Base-by-base conservation (phyloP, 2,888 invertebrate species). In the Acholoe squamosa region DNA sequence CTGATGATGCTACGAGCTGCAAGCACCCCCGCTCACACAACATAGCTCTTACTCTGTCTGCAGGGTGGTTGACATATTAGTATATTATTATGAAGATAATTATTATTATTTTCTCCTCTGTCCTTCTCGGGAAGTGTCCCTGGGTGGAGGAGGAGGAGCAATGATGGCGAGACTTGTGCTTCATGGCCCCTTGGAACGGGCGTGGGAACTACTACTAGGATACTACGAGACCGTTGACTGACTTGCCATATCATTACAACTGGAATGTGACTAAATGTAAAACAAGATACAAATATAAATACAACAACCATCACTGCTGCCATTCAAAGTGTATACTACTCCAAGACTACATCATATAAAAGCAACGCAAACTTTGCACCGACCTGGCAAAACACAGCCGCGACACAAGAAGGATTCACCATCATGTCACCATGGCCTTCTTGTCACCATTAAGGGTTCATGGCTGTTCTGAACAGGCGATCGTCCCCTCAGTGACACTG, bases 261-360 rank as follows among this genome's bases (percentile, higher is more conserved):
- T 71, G 28, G 28, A 71, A 3, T 71, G 71, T 71, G 71, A 71
- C 25, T n/a, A 19, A 43, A 43, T 43, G 43, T 43, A 7, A 43
- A 7, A 43, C 10, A 43, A 3, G 10, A 43, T 3, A 43, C 3
- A 43, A 7, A 43, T 43, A 43, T 43, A 61, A 71, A 14, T 14
- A 71, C 61, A 22, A 71, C 71, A 25, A 71, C 71, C 71, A 71
- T 71, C 71, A 71, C 71, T 71, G 71, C 71, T 71, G 71, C 71
- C 71, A 71, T 71, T 71, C 14, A 16, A 71, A 25, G 71, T 28
- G 71, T 71, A 25, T 25, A 71, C 71, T 61, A 61, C 61, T 61
- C 25, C 61, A 16, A 28, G 71, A 71, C 71, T 14, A 71, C 71
- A 67, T n/a, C n/a, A 71, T 28, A 25, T 28, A 71, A n/a, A n/a